These are phyloP conservation scores for Planococcus citri DNA, from an alignment of 1,140 invertebrate species.

Conservation along the genomic window DNA sequence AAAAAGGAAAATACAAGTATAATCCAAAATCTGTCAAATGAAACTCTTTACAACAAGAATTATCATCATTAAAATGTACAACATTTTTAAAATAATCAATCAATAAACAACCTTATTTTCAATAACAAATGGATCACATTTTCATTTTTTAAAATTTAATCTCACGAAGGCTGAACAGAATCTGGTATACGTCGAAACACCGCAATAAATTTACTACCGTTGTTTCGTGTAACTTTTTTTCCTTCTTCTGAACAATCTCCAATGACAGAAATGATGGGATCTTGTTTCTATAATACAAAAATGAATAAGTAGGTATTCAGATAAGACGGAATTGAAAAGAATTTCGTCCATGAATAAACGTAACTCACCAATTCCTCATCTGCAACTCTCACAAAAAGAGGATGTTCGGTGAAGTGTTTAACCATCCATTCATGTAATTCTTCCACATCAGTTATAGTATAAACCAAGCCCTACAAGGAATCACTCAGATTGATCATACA, in stretches of 20 bases:
- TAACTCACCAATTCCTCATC: constrained; percentile 22
- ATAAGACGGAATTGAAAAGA: too few species aligned
- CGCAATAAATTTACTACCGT: constrained; percentile 85
- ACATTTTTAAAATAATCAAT: not conserved
- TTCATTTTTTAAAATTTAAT: not conserved
- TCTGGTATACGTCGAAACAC: constrained; percentile 65
- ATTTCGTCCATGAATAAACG: too few species aligned
- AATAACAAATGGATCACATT: not conserved
- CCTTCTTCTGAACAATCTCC: constrained; percentile 94
- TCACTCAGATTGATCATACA: not conserved
- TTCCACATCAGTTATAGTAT: constrained; percentile 96
- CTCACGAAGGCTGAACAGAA: constrained; percentile 28
- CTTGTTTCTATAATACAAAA: constrained; percentile 45
- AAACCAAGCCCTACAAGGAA: constrained; percentile 65
- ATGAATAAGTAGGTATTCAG: too few species aligned
- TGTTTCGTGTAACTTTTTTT: constrained; percentile 91
- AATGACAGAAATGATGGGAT: constrained; percentile 76
- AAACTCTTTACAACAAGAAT: too few species aligned
- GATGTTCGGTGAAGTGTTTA: constrained; percentile 79
- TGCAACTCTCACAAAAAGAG: constrained; percentile 65
- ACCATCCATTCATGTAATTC: constrained; percentile 97
- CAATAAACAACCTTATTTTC: too few species aligned
- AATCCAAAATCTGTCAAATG: not conserved
- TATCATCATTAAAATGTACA: too few species aligned
- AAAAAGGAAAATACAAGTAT: constrained; percentile 6